These are phyloP conservation scores for Mimas tiliae DNA, from an alignment of 2,888 invertebrate genomes.

Conservation along the genomic window DNA sequence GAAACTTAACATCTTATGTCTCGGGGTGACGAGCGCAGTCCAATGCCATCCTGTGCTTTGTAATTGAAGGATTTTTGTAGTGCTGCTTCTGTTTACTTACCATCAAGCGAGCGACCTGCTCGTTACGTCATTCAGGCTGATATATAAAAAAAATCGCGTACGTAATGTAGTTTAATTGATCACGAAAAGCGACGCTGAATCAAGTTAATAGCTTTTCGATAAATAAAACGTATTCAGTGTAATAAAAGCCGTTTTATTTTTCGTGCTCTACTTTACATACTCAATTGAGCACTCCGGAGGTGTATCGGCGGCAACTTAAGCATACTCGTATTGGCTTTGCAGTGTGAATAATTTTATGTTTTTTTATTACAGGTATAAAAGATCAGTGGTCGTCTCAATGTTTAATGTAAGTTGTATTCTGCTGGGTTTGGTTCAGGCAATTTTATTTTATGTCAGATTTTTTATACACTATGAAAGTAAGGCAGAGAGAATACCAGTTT, in stretches of 20 bases:
- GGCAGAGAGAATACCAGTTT: too few species aligned
- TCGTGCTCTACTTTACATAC: neutral
- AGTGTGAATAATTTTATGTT: neutral
- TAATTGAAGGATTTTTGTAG: too few species aligned
- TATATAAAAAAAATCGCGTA: too few species aligned
- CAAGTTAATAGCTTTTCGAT: conserved; percentile 13
- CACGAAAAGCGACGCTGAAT: neutral
- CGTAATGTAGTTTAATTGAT: neutral
- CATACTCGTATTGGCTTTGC: neutral
- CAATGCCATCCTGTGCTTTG: too few species aligned
- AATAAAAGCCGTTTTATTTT: conserved; percentile 16
- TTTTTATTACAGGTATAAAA: neutral
- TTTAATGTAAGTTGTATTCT: neutral
- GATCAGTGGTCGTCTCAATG: neutral
- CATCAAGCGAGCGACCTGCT: too few species aligned
- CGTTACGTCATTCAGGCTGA: too few species aligned
- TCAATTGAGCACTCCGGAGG: neutral
- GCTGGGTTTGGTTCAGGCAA: neutral
- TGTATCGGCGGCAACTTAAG: neutral
- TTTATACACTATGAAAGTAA: too few species aligned
- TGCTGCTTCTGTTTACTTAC: too few species aligned
- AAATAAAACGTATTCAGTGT: conserved; percentile 7
- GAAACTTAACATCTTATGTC: too few species aligned
- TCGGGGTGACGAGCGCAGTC: too few species aligned
- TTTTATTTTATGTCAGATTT: neutral